phyloP scores from a whole-genome alignment of 2,888 invertebrate species.

The Papilio demoleus region DNA sequence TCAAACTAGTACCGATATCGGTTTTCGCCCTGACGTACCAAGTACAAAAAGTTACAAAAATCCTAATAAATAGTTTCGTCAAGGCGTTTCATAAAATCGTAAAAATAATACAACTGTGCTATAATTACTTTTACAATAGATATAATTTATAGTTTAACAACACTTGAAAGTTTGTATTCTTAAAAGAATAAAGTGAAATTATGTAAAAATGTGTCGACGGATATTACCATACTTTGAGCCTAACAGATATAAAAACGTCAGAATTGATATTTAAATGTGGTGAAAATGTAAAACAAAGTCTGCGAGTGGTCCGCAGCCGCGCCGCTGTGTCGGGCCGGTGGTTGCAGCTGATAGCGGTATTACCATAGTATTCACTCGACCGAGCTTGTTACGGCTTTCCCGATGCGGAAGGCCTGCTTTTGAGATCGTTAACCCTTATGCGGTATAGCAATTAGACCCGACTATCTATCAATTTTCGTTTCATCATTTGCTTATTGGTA shows the following conservation, averaged over 20 bases:
- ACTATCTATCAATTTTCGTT: conserved; percentile 3
- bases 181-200: conserved; percentile 1
- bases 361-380: conserved; percentile 40
- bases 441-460: conserved; percentile 35
- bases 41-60: too few species aligned
- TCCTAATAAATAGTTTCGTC: too few species aligned
- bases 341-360: conserved; percentile 34
- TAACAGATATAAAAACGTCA: conserved; percentile 16
- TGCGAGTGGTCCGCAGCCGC: conserved; percentile 1
- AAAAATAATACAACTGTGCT: not conserved
- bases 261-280: conserved; percentile 29
- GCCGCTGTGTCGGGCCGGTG: not conserved
- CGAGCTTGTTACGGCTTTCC: conserved; percentile 37
- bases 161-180: not conserved
- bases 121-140: not conserved
- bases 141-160: conserved; percentile 6
- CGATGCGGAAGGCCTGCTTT: conserved; percentile 38
- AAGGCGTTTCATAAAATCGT: too few species aligned
- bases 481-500: not conserved
- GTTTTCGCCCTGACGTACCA: too few species aligned
- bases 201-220: conserved; percentile 20
- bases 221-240: conserved; percentile 10
- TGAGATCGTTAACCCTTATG: conserved; percentile 40
- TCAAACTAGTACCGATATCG: too few species aligned
- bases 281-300: conserved; percentile 29